Percentiles rank a stretch among this genome's conserved stretches.
These are phyloP conservation scores for Strigops habroptila DNA, from an alignment of 2,113 vertebrate genomes.

Conservation along the genomic window DNA sequence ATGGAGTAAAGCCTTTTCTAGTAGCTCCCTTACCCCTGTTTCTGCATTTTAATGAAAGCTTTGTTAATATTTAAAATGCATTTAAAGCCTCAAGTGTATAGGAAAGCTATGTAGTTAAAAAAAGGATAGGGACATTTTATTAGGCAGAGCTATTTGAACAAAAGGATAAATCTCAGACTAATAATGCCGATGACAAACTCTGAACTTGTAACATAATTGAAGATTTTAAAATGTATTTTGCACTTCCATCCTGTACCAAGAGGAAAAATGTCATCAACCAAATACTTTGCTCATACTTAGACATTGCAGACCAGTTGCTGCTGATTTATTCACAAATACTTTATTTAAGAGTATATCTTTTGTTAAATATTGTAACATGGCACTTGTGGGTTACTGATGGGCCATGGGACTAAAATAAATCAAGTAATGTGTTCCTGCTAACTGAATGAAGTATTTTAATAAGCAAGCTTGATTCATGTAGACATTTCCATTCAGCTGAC, in stretches of 20 bases:
- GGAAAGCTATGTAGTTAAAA: neutral
- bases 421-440: neutral
- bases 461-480: neutral
- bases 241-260: neutral
- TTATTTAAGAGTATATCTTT: neutral
- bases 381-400: neutral
- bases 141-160: constrained; percentile 56
- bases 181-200: constrained; percentile 22
- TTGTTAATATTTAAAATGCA: constrained; percentile 71
- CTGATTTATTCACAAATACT: neutral
- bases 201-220: constrained; percentile 34
- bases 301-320: neutral
- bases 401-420: neutral
- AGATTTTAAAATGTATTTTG: neutral
- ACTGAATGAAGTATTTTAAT: neutral
- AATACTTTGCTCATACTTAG: neutral
- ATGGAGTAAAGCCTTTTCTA: constrained; percentile 47
- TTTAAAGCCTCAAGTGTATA: constrained; percentile 46
- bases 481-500: neutral
- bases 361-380: neutral
- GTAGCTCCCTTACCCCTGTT: constrained; percentile 20
- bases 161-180: constrained; percentile 35
- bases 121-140: constrained; percentile 46
- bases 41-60: constrained; percentile 67
- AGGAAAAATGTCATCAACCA: neutral